These are phyloP conservation scores for Salticus scenicus DNA, from an alignment of 2,888 invertebrate species.

Conservation along the genomic window DNA sequence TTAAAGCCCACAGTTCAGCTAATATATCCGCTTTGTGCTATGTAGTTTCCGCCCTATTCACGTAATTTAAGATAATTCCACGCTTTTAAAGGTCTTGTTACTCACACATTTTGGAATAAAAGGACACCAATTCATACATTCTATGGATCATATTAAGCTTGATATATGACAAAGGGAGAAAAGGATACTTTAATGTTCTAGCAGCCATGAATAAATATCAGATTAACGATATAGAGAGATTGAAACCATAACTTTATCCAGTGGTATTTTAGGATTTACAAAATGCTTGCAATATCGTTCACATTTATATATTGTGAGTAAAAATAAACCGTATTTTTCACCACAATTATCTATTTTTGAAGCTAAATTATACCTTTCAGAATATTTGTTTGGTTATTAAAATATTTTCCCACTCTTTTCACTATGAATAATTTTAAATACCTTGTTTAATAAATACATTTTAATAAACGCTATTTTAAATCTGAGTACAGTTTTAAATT, in stretches of 20 bases:
- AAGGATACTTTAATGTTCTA: not conserved
- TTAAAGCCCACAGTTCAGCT: not conserved
- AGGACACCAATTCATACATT: not conserved
- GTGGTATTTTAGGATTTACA: not conserved
- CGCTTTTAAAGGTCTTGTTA: slow-evolving; percentile 1
- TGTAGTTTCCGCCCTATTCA: not conserved
- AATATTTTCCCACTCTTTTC: no score
- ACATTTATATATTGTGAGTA: not conserved
- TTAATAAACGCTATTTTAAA: no score
- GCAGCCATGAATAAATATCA: not conserved
- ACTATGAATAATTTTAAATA: no score
- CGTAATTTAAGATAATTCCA: slow-evolving; percentile 5
- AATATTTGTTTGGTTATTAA: no score
- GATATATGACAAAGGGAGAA: slow-evolving; percentile 4
- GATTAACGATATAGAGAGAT: not conserved
- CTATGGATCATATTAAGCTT: not conserved
- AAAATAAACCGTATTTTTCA: no score
- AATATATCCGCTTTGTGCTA: not conserved
- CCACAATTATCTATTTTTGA: no score
- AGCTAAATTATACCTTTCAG: no score
- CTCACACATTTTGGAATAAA: not conserved
- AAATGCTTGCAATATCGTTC: not conserved
- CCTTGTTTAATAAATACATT: no score
- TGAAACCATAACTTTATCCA: not conserved
- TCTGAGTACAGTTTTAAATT: no score